phyloP scores from a whole-genome alignment of 2,888 invertebrate genomes.

The Saturnia japonica region DNA sequence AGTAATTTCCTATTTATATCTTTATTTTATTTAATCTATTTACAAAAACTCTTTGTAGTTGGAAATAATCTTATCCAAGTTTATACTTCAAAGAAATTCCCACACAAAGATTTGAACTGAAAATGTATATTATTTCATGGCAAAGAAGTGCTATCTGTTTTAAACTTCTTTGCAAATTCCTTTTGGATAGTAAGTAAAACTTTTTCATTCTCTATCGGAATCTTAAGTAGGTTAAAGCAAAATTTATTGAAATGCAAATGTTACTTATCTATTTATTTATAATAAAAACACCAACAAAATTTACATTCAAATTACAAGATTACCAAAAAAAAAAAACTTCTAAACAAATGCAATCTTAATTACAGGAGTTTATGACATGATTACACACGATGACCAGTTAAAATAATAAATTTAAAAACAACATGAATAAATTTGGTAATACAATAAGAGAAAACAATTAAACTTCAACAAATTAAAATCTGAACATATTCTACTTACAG shows the following conservation, averaged over 20 bases:
- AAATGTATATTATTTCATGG: slow-evolving; percentile 1
- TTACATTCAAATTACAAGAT: too few species aligned
- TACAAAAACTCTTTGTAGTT: slow-evolving; percentile 47
- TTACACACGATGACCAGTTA: too few species aligned
- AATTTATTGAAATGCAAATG: neutral
- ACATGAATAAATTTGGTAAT: too few species aligned
- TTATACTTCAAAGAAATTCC: slow-evolving; percentile 25
- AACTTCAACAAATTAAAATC: too few species aligned
- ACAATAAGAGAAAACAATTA: too few species aligned
- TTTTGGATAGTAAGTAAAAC: neutral
- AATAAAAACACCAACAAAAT: too few species aligned
- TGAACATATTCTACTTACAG: too few species aligned
- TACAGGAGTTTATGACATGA: too few species aligned
- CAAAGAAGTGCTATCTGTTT: neutral
- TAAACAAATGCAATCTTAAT: too few species aligned
- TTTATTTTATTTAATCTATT: slow-evolving; percentile 48
- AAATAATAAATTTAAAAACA: too few species aligned
- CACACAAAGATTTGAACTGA: slow-evolving; percentile 41
- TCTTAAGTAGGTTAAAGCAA: neutral
- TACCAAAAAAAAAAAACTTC: too few species aligned
- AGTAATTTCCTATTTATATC: neutral
- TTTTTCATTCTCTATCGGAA: neutral
- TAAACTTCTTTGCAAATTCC: neutral
- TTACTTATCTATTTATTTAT: too few species aligned
- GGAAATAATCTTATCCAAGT: slow-evolving; percentile 45